Conservation (phyloP, 2,113 vertebrate species). For the Muntiacus muntjak region DNA sequence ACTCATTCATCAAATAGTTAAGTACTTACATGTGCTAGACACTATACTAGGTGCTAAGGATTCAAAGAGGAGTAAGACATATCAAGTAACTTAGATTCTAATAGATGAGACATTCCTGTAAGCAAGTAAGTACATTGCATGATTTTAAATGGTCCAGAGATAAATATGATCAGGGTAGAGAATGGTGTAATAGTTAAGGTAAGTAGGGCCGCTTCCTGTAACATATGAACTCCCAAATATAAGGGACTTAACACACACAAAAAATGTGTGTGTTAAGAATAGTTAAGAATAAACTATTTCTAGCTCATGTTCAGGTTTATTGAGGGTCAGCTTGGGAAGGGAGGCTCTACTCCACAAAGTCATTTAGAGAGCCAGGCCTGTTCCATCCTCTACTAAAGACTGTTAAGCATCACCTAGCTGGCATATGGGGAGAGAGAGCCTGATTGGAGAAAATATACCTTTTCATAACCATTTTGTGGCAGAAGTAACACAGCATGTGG, state of each 20-base stretch:
- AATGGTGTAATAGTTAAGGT: neutral
- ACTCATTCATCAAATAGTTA: slow-evolving; percentile 4
- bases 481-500: neutral
- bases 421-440: neutral
- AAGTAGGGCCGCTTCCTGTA: neutral
- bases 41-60: neutral
- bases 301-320: neutral
- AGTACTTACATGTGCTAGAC: neutral
- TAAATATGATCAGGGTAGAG: neutral
- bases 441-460: neutral
- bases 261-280: neutral
- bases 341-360: neutral
- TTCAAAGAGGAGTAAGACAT: slow-evolving; percentile 12
- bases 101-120: neutral
- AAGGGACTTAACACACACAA: neutral
- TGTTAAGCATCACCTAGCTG: neutral
- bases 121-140: slow-evolving; percentile 13
- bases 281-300: neutral
- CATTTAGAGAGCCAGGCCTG: neutral
- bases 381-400: neutral
- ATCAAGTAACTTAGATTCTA: slow-evolving; percentile 23
- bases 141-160: slow-evolving; percentile 1
- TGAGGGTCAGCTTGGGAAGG: neutral
- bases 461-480: neutral
- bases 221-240: neutral